phyloP scores from a whole-genome alignment of 2,888 invertebrate genomes.

The Serripes groenlandicus region DNA sequence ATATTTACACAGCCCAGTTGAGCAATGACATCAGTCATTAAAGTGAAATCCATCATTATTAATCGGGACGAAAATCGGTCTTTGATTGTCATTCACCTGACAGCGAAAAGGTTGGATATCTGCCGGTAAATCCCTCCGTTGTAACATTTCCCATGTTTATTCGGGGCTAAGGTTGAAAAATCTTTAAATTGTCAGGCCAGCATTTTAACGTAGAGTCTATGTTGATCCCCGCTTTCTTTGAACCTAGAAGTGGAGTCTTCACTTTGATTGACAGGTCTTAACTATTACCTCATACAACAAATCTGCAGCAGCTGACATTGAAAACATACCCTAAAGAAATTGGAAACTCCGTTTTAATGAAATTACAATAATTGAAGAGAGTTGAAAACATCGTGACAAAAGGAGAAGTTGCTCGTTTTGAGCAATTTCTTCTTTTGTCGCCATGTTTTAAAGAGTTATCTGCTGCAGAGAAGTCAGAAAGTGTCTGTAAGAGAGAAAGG shows the following conservation, averaged over 20 bases:
- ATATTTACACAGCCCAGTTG: conserved; percentile 14
- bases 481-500: no score
- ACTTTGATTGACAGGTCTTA: conserved; percentile 32
- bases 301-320: not conserved
- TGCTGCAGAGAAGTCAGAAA: no score
- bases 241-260: conserved; percentile 19
- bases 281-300: not conserved
- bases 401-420: not conserved
- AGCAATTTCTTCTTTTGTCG: not conserved
- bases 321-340: not conserved
- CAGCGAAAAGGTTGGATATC: conserved; percentile 15
- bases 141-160: conserved; percentile 51
- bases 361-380: not conserved
- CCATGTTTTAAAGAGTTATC: not conserved
- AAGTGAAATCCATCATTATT: conserved; percentile 64
- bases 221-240: conserved; percentile 39
- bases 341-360: not conserved
- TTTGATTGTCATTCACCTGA: conserved; percentile 56
- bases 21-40: conserved; percentile 65
- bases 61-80: conserved; percentile 29
- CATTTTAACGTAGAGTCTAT: conserved; percentile 24
- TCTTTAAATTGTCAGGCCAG: conserved; percentile 34
- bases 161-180: conserved; percentile 21
- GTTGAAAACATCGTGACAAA: not conserved
- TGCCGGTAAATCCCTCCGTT: conserved; percentile 23